These are phyloP conservation scores for Halcyon malimbica DNA, from an alignment of 2,113 vertebrate genomes.

Conservation along the genomic window DNA sequence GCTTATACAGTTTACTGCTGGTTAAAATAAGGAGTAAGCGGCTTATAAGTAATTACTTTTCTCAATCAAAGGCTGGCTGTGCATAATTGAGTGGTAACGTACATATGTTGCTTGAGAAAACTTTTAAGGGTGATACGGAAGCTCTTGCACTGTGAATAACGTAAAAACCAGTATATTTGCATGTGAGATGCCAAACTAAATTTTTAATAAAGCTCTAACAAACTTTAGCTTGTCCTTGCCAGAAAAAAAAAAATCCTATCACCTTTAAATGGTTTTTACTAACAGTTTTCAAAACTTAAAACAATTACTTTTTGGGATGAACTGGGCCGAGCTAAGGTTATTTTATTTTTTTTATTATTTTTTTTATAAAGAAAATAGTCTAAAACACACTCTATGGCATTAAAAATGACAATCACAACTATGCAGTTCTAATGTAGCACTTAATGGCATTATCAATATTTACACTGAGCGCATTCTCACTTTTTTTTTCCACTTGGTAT, in stretches of 20 bases:
- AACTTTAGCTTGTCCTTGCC: constrained; percentile 75
- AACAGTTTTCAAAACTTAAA: constrained; percentile 81
- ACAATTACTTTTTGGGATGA: constrained; percentile 80
- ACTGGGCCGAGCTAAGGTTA: constrained; percentile 80
- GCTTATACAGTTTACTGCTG: constrained; percentile 99
- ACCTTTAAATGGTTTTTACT: constrained; percentile 88
- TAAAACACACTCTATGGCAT: constrained; percentile 78
- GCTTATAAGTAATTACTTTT: constrained; percentile 89
- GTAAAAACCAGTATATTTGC: constrained; percentile 74
- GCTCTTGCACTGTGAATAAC: constrained; percentile 75
- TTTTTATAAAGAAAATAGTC: constrained; percentile 47
- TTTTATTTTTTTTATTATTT: constrained; percentile 42
- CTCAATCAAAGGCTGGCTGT: constrained; percentile 89
- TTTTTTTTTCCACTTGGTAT: constrained; percentile 75
- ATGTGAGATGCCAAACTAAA: constrained; percentile 84
- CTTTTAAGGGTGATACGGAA: constrained; percentile 86
- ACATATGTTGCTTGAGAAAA: constrained; percentile 86
- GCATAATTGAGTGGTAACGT: constrained; percentile 88
- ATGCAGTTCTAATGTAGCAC: constrained; percentile 81
- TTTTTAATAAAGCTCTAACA: constrained; percentile 79
- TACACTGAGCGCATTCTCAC: constrained; percentile 79
- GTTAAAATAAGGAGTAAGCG: constrained; percentile 98
- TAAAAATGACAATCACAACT: constrained; percentile 75
- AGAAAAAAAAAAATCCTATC: constrained; percentile 73
- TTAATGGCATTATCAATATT: constrained; percentile 81